Percentiles rank a stretch among this genome's conserved stretches.
Conservation (phyloP, 2,113 vertebrate genomes). For the Chionomys nivalis region DNA sequence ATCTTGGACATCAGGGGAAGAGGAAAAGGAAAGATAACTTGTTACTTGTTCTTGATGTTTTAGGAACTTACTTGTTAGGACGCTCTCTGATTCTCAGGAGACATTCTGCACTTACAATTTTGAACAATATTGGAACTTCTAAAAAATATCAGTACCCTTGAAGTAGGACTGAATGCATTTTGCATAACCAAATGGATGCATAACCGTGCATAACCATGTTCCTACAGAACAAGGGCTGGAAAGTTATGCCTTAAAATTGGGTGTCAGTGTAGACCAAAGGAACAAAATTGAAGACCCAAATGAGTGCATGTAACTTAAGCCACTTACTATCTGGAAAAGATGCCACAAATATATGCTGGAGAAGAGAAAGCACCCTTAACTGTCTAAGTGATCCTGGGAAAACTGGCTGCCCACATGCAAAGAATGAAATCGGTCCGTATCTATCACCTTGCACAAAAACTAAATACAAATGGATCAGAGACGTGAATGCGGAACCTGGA, state of each 20-base stretch:
- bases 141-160: not conserved
- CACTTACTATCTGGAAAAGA: not conserved
- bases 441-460: not conserved
- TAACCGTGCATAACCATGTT: not conserved
- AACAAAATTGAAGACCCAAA: not conserved
- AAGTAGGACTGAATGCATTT: not conserved
- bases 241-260: not conserved
- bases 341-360: not conserved
- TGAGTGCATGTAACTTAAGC: not conserved
- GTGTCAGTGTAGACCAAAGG: not conserved
- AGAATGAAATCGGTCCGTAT: not conserved
- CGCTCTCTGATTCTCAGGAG: not conserved
- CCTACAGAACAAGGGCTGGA: not conserved
- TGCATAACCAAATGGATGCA: not conserved
- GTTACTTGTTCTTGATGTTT: not conserved
- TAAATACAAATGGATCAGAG: not conserved
- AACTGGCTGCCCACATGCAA: not conserved
- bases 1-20: not conserved
- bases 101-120: not conserved
- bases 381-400: not conserved
- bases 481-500: not conserved
- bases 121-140: not conserved
- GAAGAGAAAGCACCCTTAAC: not conserved
- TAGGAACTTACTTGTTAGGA: not conserved
- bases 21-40: not conserved